Evolutionary conservation across 92 coral and sea anemone genomes (phyloP), one percentile per base, ranked within the genome.

Genomic region (Ricordea florida): DNA sequence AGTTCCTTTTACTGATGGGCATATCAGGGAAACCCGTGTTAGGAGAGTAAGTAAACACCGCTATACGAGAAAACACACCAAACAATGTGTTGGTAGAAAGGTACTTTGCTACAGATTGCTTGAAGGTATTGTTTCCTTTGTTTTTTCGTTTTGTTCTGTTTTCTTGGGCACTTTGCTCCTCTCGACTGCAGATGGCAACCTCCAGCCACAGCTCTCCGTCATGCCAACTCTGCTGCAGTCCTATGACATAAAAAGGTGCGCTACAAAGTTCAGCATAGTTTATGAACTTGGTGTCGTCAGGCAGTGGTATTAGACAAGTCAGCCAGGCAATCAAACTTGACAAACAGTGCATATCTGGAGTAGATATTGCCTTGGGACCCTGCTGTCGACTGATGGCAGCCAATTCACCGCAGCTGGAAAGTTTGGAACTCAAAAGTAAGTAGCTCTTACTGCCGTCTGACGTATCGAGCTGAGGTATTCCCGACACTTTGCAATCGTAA

Each of bases 181-280:
- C 79, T 16, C 93, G 80, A 43, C 80, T 87, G 58, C 83, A 46
- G 61, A 92, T 85, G 31, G 87, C 99, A 8, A 92, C 67, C 11
- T 88, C 89, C 20, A 96, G 13, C 74, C 84, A 80, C 38, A 96
- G 81, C 66, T 88, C 89, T 0, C 97, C 99, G 42, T 96, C 93
- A 37, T 92, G 96, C 92, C 93, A 96, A 18, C 82, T 85, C 58
- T 96, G 97, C 26, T 92, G 97, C 52, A 96, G 76, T 40, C 97
- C 97, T 29, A 86, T 80, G 5, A 96, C 93, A 52, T 88, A 66
- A 62, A 96, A 96, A 0, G 99, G 99, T 27, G 82, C 84, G 9
- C 69, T 83, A 27, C 92, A 87, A 4, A 79, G 18, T 14, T 53
- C 79, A 32, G 97, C 87, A 44, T 45, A 69, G 73, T 91, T 88